Base-by-base conservation (phyloP, 2,113 vertebrate genomes). In the Craseonycteris thonglongyai region DNA sequence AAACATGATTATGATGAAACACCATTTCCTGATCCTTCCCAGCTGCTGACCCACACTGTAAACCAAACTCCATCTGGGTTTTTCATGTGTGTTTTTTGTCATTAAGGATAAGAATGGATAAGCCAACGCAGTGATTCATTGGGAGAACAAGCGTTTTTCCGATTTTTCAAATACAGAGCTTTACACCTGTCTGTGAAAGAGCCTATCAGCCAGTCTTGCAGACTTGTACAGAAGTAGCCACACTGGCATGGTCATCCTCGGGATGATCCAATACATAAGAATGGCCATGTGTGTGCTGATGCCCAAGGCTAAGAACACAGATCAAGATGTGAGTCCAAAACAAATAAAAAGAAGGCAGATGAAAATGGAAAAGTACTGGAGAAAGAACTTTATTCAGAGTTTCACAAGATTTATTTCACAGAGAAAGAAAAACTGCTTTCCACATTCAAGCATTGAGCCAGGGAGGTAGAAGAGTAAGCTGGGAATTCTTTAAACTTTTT, bases 21-120 rank as follows among this genome's bases (percentile, higher is more conserved):
- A 88, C 56, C 51, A 93, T 82, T 97, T 96, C 94, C 94, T 90
- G 95, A 94, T 85, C 22, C 76, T 96, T 90, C 81, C 76, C 95
- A 96, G 95, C 89, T 96, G 93, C 87, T 88, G 90, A 93, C 56
- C 83, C 80, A 81, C 51, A 88, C 90, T 96, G 24, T 85, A 95
- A 93, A 96, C 90, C 83, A 88, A 91, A 88, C 45, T 59, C 80
- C 87, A 87, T 82, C 87, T 97, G 96, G 6, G 80, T 74, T 92
- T 89, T 85, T 91, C 78, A 88, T 47, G 69, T 93, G 95, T 94
- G 83, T 69, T 90, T 97, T 96, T 65, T 93, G 80, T 94, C 38
- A 88, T 49, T 68, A 15, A 87, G 90, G 88, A 65, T 51, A 82
- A 56, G 81, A 83, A 85, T 5, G 26, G 56, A 82, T 69, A 96